A percentile compares a stretch with the other conserved stretches of the same genome.
Evolutionary conservation across 2,888 invertebrate genomes (phyloP).

Genomic region (Eugnorisma glareosa): DNA sequence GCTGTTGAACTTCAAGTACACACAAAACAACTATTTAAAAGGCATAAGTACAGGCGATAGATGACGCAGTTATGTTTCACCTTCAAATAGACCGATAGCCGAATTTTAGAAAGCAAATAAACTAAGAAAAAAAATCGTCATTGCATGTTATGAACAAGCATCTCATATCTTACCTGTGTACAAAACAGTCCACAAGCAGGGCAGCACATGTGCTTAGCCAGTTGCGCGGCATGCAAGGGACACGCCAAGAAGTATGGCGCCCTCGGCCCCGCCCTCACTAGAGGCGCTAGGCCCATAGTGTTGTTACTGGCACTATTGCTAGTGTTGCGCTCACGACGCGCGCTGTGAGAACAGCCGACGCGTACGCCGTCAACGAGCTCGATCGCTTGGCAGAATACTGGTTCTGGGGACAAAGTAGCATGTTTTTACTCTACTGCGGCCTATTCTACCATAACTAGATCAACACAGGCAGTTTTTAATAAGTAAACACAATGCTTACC

Average conservation of each 20-base stretch:
- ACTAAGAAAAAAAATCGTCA: neutral
- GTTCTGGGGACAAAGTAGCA: constrained; percentile 77
- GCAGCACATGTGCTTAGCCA: constrained; percentile 96
- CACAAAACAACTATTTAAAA: too few species aligned
- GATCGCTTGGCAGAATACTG: constrained; percentile 93
- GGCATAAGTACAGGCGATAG: too few species aligned
- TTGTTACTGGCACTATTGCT: constrained; percentile 27
- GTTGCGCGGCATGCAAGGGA: constrained; percentile 93
- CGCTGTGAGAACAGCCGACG: constrained; percentile 95
- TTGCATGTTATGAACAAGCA: neutral
- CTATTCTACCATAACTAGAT: neutral
- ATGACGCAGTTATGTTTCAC: too few species aligned
- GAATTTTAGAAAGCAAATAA: neutral
- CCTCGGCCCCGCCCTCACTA: constrained; percentile 93
- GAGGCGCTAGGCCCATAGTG: constrained; percentile 79
- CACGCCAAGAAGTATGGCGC: constrained; percentile 96
- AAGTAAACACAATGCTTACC: constrained; percentile 69
- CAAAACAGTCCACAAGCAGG: constrained; percentile 97
- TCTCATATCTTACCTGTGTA: constrained; percentile 92
- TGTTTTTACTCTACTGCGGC: neutral
- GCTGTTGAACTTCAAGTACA: too few species aligned
- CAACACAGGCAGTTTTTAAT: neutral
- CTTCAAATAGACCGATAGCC: neutral
- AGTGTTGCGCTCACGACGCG: constrained; percentile 68
- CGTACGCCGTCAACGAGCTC: constrained; percentile 94